A percentile compares a stretch with the other conserved stretches of the same genome.
Evolutionary conservation across 2,113 vertebrate genomes (phyloP).

Genomic region (Abramis brama): DNA sequence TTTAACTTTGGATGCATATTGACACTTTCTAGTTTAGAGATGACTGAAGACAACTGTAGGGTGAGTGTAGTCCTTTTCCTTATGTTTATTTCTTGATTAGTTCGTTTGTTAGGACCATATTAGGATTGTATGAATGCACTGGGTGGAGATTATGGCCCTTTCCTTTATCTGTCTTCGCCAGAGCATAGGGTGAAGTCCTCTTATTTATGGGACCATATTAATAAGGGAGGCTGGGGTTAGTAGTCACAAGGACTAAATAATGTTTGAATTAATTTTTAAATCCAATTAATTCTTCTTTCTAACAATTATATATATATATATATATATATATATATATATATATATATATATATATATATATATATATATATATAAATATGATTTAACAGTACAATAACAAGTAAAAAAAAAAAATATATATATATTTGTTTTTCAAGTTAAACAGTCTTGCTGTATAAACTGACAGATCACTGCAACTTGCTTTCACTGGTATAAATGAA

Average conservation of each 20-base stretch:
- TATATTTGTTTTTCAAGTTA: no score
- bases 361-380: no score
- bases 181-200: not conserved
- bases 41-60: no score
- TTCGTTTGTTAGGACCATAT: not conserved
- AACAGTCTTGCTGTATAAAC: not conserved
- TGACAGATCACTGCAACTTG: constrained; percentile 51
- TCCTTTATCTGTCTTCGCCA: not conserved
- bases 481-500: constrained; percentile 33
- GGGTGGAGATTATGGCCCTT: not conserved
- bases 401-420: no score
- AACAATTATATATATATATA: no score
- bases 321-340: no score
- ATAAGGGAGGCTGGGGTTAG: not conserved
- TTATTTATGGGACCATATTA: not conserved
- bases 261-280: not conserved
- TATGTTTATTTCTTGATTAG: not conserved
- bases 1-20: not conserved
- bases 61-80: not conserved
- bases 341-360: no score
- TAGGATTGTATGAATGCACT: not conserved
- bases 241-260: not conserved
- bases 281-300: not conserved
- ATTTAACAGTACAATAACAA: no score
- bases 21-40: not conserved